A percentile compares a stretch with the other conserved stretches of the same genome.
phyloP scores from a whole-genome alignment of 2,113 vertebrate species.

The Sterrhoptilus dennistouni region DNA sequence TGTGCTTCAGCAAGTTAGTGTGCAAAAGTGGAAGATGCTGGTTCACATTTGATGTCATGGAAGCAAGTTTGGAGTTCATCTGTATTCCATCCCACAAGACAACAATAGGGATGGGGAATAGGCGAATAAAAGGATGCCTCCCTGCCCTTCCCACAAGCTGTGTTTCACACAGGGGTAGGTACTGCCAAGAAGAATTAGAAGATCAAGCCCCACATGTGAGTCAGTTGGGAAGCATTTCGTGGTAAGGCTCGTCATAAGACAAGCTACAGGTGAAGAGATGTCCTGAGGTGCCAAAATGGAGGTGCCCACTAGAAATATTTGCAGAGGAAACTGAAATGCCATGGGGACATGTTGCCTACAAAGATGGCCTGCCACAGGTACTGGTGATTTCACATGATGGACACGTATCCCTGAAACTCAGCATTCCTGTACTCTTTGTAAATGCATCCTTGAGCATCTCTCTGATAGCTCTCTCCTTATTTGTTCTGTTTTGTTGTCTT shows the following conservation, averaged over 20 bases:
- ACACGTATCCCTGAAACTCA: background rate
- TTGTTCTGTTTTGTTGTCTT: background rate
- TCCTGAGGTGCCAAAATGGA: background rate
- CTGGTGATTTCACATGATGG: background rate
- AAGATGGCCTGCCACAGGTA: background rate
- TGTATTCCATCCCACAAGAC: background rate
- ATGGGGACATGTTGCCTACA: background rate
- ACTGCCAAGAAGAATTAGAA: background rate
- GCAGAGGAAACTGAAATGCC: background rate
- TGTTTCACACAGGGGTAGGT: background rate
- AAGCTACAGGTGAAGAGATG: background rate
- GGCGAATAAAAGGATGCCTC: background rate
- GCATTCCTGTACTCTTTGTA: background rate
- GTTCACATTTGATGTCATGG: background rate
- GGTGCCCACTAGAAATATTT: background rate
- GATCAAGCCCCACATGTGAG: background rate
- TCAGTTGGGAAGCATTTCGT: background rate
- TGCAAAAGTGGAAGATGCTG: background rate
- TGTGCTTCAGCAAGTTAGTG: background rate
- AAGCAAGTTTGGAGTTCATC: background rate
- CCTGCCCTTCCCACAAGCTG: background rate
- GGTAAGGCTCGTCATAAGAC: background rate
- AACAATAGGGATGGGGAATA: background rate
- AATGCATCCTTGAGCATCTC: background rate
- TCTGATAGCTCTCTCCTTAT: background rate